Base-by-base conservation (phyloP, 2,113 vertebrate genomes). In the Tiliqua scincoides region DNA sequence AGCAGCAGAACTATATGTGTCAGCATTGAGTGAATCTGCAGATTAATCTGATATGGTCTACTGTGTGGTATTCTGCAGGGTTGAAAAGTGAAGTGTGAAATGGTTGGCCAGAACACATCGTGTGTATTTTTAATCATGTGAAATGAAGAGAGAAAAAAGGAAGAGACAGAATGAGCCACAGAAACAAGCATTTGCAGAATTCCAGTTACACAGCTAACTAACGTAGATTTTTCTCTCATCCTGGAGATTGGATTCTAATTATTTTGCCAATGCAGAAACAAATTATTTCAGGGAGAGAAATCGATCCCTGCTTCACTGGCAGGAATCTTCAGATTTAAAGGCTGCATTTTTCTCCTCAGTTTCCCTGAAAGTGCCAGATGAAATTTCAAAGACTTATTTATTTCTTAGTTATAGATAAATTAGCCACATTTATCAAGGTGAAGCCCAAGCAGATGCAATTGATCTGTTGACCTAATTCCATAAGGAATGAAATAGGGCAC, bases 351-450 rank as follows among this genome's bases (percentile, higher is more conserved):
- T 85, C 1, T 79, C 30, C 52, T 79, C 77, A 43, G 2, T 72
- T 89, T 90, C 76, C 87, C 78, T 87, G 62, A 37, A 85, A 30
- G 8, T 73, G 68, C n/a, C 40, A 79, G 67, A 48, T 37, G 57
- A 85, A 37, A n/a, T 84, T 88, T 89, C 67, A 43, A 81, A 74
- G 63, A 5, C 80, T 83, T 88, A 68, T 68, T 82, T 84, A 79
- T 79, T 54, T 14, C 14, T 40, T 68, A n/a, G 37, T 6, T 0
- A 0, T 54, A 52, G 52, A 82, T 86, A 88, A 2, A 2, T 63
- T 62, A 80, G 57, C 65, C 86, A 76, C 23, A 88, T 61, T 12
- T 35, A 74, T 14, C 80, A 63, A 30, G 0, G 0, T 0, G 4
- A 88, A 79, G 57, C 82, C 8, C 59, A 72, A 63, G 81, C 59